phyloP scores from a whole-genome alignment of 2,888 invertebrate species.

The Lepidocyrtoides sp. region DNA sequence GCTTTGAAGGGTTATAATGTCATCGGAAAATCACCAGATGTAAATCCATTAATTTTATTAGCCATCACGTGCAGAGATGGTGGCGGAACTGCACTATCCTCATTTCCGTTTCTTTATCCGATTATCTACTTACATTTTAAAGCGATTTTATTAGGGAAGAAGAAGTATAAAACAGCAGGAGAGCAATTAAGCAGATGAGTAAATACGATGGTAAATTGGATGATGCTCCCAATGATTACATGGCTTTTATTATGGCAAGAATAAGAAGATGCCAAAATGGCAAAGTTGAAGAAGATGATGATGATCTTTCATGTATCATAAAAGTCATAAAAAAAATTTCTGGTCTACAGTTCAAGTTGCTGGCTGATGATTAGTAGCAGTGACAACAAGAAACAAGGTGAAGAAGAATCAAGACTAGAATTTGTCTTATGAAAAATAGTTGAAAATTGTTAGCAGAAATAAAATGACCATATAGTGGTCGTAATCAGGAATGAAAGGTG shows the following conservation, averaged over 20 bases:
- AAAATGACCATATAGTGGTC: background rate
- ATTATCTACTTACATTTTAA: background rate
- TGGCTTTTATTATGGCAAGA: background rate
- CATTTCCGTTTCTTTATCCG: background rate
- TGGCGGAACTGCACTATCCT: background rate
- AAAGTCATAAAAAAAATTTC: constrained; percentile 16
- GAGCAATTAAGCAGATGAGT: constrained; percentile 19
- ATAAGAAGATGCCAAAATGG: background rate
- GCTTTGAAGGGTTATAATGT: too few relatives aligned
- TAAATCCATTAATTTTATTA: too few relatives aligned
- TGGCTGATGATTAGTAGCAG: background rate
- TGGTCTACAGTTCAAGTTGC: background rate
- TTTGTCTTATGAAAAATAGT: background rate
- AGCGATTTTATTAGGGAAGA: background rate
- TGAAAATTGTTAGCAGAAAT: background rate
- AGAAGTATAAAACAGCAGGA: constrained; percentile 17
- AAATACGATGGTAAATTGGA: background rate
- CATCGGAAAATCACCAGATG: too few relatives aligned
- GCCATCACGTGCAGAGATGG: too few relatives aligned
- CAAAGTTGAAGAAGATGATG: background rate
- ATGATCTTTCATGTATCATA: background rate
- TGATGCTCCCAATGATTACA: background rate
- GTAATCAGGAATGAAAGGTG: background rate
- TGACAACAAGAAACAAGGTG: constrained; percentile 34
- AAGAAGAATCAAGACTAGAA: background rate